These are phyloP conservation scores for Crossaster papposus DNA, from an alignment of 53 echinoderm and acorn worm species.

Conservation along the genomic window DNA sequence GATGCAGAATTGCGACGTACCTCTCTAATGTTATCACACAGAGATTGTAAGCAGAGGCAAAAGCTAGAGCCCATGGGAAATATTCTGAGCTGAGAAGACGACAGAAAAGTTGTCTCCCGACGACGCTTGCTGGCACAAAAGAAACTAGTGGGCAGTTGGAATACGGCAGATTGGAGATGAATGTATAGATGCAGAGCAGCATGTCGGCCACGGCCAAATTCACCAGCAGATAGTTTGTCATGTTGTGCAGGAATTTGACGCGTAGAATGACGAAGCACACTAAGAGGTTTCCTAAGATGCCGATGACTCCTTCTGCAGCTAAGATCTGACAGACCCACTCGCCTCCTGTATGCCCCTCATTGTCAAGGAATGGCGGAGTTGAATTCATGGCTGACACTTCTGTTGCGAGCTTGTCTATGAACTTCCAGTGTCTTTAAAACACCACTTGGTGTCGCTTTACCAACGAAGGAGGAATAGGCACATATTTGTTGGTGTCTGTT, in stretches of 20 bases:
- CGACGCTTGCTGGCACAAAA: background rate
- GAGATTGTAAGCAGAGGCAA: slow-evolving; percentile 31
- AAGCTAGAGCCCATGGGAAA: background rate
- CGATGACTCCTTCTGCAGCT: slow-evolving; percentile 7
- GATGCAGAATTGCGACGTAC: slow-evolving; percentile 44
- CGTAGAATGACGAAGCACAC: slow-evolving; percentile 51
- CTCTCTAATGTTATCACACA: slow-evolving; percentile 43
- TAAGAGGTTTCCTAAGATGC: slow-evolving; percentile 24
- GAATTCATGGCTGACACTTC: background rate
- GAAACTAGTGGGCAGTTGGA: background rate
- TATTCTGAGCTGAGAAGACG: background rate
- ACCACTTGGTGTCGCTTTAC: too few species aligned
- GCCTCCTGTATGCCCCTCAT: background rate
- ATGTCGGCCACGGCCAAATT: slow-evolving; percentile 36
- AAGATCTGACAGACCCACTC: slow-evolving; percentile 15
- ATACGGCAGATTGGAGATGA: background rate
- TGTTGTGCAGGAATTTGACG: slow-evolving; percentile 14
- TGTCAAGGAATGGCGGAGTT: background rate
- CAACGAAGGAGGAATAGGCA: too few species aligned
- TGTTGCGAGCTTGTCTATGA: too few species aligned
- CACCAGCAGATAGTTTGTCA: slow-evolving; percentile 53
- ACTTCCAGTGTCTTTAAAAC: too few species aligned
- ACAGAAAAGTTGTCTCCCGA: slow-evolving; percentile 5
- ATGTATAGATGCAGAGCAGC: background rate
- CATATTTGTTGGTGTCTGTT: too few species aligned